Evolutionary conservation across 2,888 invertebrate species (phyloP).

Genomic region (Teleiodes luculella): DNA sequence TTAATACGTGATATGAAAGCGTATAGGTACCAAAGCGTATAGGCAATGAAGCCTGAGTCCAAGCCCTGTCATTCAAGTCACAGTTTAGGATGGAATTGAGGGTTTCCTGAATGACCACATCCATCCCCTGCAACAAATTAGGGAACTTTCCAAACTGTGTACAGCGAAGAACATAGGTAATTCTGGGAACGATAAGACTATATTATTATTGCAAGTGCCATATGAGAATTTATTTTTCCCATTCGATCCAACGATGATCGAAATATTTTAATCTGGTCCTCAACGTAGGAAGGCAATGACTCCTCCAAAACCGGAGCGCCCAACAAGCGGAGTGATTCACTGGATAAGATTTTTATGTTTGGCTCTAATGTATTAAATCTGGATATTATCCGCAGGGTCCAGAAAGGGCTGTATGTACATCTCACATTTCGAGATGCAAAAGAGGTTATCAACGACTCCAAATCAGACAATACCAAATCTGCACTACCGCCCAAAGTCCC

Average conservation of each 20-base stretch:
- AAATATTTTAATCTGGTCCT: background rate
- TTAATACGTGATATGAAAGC: too few relatives aligned
- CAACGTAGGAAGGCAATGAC: background rate
- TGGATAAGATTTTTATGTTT: background rate
- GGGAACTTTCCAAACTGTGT: background rate
- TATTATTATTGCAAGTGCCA: background rate
- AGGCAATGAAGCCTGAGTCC: background rate
- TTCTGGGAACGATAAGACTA: background rate
- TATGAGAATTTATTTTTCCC: background rate
- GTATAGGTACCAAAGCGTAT: background rate
- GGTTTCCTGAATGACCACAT: background rate
- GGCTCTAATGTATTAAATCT: background rate
- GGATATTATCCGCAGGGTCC: background rate
- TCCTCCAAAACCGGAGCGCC: conserved; percentile 2
- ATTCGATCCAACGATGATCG: background rate
- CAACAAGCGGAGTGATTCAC: background rate
- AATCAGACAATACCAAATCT: background rate
- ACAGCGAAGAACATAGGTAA: background rate
- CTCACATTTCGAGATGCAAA: background rate
- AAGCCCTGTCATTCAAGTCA: background rate
- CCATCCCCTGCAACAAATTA: background rate
- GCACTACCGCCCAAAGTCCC: background rate
- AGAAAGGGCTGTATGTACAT: background rate
- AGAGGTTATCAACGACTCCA: background rate
- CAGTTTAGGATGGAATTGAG: background rate